These are phyloP conservation scores for Galaxias olidus DNA, from an alignment of 2,797 vertebrate species.

Conservation along the genomic window DNA sequence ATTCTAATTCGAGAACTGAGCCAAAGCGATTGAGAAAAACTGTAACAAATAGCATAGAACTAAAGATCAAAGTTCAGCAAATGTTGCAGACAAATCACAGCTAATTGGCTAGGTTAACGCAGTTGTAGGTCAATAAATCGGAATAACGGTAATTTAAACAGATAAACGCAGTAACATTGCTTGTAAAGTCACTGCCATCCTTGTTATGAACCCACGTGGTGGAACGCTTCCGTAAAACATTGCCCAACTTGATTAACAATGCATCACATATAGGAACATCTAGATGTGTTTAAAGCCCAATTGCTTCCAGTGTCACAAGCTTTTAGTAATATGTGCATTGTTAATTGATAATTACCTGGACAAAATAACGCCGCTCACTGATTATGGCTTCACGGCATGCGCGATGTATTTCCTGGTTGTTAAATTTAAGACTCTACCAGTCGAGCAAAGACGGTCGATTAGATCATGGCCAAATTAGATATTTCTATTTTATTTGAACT, in stretches of 20 bases:
- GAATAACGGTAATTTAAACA: too few species aligned
- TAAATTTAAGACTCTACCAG: constrained; percentile 32
- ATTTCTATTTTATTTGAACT: too few species aligned
- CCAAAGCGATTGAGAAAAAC: too few species aligned
- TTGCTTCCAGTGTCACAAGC: not conserved
- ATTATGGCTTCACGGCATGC: too few species aligned
- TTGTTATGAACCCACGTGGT: constrained; percentile 53
- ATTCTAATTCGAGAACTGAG: too few species aligned
- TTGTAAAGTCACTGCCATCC: not conserved
- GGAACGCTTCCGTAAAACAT: not conserved
- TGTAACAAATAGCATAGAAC: too few species aligned
- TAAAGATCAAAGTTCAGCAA: too few species aligned
- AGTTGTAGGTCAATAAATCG: too few species aligned
- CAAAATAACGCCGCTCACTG: not conserved
- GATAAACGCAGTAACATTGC: too few species aligned
- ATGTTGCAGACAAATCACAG: too few species aligned
- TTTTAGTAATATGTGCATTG: not conserved
- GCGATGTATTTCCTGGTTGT: too few species aligned
- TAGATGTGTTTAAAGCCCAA: not conserved
- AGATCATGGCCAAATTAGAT: not conserved
- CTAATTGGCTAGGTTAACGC: too few species aligned
- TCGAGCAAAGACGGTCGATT: constrained; percentile 21
- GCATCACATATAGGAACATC: not conserved
- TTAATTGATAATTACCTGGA: constrained; percentile 14
- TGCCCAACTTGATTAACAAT: accelerated